Evolutionary conservation across 2,113 vertebrate genomes (phyloP).

Genomic region (Nothocercus julius): DNA sequence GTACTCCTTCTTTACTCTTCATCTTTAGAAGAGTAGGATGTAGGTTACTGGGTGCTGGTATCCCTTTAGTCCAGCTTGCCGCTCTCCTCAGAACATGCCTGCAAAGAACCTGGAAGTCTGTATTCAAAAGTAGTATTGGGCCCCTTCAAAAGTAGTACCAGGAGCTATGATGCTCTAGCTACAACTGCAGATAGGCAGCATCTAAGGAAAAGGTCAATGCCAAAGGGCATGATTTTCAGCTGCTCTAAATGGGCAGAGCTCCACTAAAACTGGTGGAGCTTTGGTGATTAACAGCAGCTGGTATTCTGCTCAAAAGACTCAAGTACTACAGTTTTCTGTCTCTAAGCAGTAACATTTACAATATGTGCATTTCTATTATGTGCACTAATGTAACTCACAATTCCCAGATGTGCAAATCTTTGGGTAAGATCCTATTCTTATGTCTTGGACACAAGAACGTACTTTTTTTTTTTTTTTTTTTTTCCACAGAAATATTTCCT

Average conservation of each 20-base stretch:
- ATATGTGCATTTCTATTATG: background rate
- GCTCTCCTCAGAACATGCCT: background rate
- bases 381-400: background rate
- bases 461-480: background rate
- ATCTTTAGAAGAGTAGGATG: background rate
- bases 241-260: background rate
- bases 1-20: background rate
- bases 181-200: rapidly evolving
- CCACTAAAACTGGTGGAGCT: background rate
- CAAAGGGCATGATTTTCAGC: background rate
- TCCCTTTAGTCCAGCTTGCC: background rate
- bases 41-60: background rate
- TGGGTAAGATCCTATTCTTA: background rate
- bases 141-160: background rate
- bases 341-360: background rate
- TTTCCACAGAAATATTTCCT: background rate
- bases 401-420: background rate
- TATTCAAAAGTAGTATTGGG: background rate
- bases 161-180: rapidly evolving
- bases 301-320: background rate
- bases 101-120: background rate
- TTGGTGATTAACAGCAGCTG: background rate
- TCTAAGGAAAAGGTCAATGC: background rate
- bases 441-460: background rate
- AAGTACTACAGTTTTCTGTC: background rate